Conservation (phyloP, 2,113 vertebrate species). For the Leptocoma aspasia region DNA sequence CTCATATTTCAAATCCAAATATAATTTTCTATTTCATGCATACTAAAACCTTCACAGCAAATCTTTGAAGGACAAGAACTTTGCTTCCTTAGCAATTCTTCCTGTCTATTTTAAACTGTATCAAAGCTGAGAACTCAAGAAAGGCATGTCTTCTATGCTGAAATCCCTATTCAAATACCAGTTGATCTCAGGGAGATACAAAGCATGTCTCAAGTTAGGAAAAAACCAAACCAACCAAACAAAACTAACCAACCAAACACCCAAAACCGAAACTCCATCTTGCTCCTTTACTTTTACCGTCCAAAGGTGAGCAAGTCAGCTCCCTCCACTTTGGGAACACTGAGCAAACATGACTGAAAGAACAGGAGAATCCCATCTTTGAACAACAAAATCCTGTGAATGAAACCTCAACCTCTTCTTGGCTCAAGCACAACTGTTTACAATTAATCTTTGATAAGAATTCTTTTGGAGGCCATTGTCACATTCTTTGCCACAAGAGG, state of each 20-base stretch:
- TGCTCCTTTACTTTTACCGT: neutral
- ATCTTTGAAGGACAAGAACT: neutral
- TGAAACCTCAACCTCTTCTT: neutral
- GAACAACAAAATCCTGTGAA: neutral
- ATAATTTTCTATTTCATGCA: neutral
- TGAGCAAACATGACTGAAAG: neutral
- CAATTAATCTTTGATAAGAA: neutral
- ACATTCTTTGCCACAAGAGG: neutral
- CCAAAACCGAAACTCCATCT: neutral
- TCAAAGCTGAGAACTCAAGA: neutral
- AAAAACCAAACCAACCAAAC: neutral
- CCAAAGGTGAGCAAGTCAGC: neutral
- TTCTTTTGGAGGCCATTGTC: neutral
- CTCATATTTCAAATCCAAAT: neutral
- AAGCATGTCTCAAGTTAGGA: neutral
- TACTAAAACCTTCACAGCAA: neutral
- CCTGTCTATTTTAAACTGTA: neutral
- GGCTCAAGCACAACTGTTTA: neutral
- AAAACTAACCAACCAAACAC: neutral
- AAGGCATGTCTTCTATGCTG: neutral
- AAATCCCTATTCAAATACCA: neutral
- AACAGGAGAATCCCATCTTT: neutral
- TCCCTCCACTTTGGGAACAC: neutral
- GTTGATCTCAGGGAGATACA: neutral
- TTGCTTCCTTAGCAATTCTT: neutral